Percentiles rank a stretch among this genome's conserved stretches.
Conservation (phyloP, 2,797 vertebrate genomes). For the Hypotaenidia okinawae region DNA sequence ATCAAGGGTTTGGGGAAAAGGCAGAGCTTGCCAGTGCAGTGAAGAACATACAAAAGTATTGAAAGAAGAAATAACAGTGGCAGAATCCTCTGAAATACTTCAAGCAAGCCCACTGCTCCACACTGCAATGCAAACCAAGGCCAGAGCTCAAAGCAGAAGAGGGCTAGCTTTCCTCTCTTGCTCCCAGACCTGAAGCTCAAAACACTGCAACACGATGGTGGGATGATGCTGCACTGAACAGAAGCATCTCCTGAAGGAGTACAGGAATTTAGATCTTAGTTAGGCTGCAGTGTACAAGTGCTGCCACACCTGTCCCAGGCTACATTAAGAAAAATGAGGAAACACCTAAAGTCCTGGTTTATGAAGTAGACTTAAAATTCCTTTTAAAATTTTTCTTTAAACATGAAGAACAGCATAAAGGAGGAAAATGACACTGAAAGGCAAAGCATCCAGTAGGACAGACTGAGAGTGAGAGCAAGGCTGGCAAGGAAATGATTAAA, state of each 20-base stretch:
- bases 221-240: background rate
- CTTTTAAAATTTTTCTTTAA: background rate
- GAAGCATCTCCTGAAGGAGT: background rate
- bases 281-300: background rate
- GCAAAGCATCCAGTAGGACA: background rate
- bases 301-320: background rate
- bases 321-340: background rate
- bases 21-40: background rate
- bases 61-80: background rate
- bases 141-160: background rate
- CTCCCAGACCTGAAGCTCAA: background rate
- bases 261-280: background rate
- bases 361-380: background rate
- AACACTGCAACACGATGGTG: background rate
- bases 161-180: background rate
- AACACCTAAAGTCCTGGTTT: background rate
- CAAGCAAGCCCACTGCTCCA: background rate
- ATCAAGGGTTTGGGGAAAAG: background rate
- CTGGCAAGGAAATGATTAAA: background rate
- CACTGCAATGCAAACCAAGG: background rate
- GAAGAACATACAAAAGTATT: background rate
- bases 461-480: background rate
- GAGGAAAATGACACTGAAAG: background rate
- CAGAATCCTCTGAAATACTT: background rate
- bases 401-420: background rate